Percentiles rank a stretch among this genome's conserved stretches.
Evolutionary conservation across 2,888 invertebrate genomes (phyloP).

Genomic region (Myopa testacea): DNA sequence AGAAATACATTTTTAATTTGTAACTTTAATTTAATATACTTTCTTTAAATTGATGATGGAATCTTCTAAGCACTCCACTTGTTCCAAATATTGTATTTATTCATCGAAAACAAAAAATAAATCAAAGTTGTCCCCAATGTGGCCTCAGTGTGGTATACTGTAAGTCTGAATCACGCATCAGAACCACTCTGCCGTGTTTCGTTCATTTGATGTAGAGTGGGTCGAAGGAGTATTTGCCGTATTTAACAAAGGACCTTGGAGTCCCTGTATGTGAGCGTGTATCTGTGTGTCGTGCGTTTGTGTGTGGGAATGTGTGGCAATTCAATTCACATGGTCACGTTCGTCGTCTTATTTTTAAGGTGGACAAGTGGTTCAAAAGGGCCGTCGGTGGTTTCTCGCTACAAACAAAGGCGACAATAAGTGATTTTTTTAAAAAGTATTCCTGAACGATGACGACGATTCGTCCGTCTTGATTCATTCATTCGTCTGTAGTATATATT

Average conservation of each 20-base stretch:
- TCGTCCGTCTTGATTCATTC: neutral
- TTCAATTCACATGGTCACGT: slow-evolving; percentile 11
- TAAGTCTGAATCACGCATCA: too few relatives aligned
- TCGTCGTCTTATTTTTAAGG: neutral
- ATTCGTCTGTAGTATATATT: neutral
- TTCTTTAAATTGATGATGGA: too few relatives aligned
- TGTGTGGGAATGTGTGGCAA: neutral
- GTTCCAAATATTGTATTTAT: too few relatives aligned
- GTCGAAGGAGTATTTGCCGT: neutral
- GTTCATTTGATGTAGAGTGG: too few relatives aligned
- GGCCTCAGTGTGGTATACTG: too few relatives aligned
- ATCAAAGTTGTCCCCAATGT: too few relatives aligned
- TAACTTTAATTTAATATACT: too few relatives aligned
- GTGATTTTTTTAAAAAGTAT: neutral
- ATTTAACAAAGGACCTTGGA: neutral
- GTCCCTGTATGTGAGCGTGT: neutral
- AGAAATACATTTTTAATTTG: too few relatives aligned
- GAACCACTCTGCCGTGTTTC: too few relatives aligned
- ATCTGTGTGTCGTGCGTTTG: neutral
- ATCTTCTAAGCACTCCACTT: too few relatives aligned
- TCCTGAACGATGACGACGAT: neutral
- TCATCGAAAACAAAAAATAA: too few relatives aligned
- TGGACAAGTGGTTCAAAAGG: neutral
- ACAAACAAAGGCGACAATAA: slow-evolving; percentile 19
- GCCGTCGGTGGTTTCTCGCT: neutral